Percentiles rank a stretch among this genome's conserved stretches.
phyloP scores from a whole-genome alignment of 1,140 invertebrate genomes.

The Mactra quadrangularis region DNA sequence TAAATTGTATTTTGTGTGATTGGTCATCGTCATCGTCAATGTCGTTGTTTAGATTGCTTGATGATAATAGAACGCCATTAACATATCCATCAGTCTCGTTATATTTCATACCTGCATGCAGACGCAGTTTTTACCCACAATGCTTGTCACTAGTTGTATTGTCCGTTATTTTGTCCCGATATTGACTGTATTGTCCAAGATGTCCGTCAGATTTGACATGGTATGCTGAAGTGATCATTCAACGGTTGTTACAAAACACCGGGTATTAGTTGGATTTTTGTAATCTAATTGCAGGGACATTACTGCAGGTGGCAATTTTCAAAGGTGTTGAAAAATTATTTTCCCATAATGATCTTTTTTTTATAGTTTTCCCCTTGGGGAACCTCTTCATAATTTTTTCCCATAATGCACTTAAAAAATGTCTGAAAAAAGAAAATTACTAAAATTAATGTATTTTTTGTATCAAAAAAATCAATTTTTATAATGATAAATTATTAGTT shows the following conservation, averaged over 20 bases:
- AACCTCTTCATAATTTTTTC: not conserved
- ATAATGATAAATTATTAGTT: too few species aligned
- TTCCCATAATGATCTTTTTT: too few species aligned
- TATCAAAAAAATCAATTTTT: too few species aligned
- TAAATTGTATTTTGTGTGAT: constrained; percentile 40
- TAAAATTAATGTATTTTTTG: too few species aligned
- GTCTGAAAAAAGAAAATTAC: not conserved
- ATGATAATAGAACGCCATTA: constrained; percentile 28
- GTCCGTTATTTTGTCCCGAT: constrained; percentile 16
- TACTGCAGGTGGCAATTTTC: constrained; percentile 12
- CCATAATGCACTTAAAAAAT: constrained; percentile 24
- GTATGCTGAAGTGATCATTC: constrained; percentile 15
- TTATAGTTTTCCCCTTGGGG: too few species aligned
- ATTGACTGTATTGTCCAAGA: constrained; percentile 25
- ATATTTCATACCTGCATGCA: constrained; percentile 30
- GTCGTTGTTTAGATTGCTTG: constrained; percentile 21
- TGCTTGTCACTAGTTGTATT: constrained; percentile 29
- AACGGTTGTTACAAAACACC: constrained; percentile 34
- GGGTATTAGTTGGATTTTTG: constrained; percentile 20
- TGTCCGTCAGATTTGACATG: constrained; percentile 28
- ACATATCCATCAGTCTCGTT: constrained; percentile 27
- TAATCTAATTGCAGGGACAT: constrained; percentile 28
- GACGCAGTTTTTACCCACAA: constrained; percentile 20
- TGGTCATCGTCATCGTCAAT: constrained; percentile 20
- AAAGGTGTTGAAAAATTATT: too few species aligned